A percentile compares a stretch with the other conserved stretches of the same genome.
Conservation (phyloP, 1,140 invertebrate genomes). For the Leguminivora glycinivorella region DNA sequence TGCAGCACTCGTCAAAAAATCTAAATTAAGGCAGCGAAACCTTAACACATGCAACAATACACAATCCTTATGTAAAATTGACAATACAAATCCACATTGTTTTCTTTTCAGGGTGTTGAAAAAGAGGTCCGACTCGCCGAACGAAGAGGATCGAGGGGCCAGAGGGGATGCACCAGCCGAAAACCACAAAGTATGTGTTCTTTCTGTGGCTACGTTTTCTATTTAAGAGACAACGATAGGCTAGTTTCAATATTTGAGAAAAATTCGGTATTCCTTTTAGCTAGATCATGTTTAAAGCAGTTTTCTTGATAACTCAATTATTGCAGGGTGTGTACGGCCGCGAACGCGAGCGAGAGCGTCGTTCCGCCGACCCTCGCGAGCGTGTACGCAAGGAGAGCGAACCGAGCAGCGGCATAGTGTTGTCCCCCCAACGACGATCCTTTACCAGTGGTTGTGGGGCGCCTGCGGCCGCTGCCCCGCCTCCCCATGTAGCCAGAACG, state of each 20-base stretch:
- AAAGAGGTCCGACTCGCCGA: conserved; percentile 81
- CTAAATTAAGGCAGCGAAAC: neutral
- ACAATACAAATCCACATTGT: neutral
- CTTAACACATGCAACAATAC: neutral
- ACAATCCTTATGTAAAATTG: neutral
- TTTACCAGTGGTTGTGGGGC: conserved; percentile 92
- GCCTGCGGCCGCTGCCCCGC: conserved; percentile 67
- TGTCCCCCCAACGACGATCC: conserved; percentile 87
- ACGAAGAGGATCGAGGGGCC: conserved; percentile 79
- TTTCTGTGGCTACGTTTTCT: no score
- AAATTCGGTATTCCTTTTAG: neutral
- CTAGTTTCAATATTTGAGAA: no score
- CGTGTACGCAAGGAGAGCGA: conserved; percentile 90
- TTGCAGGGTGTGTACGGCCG: conserved; percentile 52
- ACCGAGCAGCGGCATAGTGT: conserved; percentile 82
- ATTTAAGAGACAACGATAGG: no score
- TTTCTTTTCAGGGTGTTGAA: conserved; percentile 63
- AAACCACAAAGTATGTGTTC: conserved; percentile 61
- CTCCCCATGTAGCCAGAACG: conserved; percentile 74
- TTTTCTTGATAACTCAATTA: neutral
- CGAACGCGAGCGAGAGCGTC: conserved; percentile 70
- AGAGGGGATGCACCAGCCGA: conserved; percentile 71
- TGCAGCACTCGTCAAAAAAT: no score
- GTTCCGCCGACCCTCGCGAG: conserved; percentile 87
- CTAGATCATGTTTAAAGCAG: conserved; percentile 13